Conservation (phyloP, 2,888 invertebrate species). For the Aspidiotus rigidus region DNA sequence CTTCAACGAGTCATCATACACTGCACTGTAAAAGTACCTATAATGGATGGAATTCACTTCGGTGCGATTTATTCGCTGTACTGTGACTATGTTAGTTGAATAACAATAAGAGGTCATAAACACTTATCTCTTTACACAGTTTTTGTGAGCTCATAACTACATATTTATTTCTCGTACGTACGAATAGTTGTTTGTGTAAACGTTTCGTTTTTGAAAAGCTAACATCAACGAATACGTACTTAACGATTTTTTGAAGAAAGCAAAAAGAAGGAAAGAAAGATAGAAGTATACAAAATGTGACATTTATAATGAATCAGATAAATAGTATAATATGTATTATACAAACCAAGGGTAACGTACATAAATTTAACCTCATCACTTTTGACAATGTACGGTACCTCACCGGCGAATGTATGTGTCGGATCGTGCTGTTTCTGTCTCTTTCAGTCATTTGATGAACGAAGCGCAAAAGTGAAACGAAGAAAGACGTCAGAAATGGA, state of each 20-base stretch:
- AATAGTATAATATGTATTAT: constrained; percentile 3
- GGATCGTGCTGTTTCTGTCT: constrained; percentile 1
- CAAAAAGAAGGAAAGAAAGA: not conserved
- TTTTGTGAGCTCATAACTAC: not conserved
- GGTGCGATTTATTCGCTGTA: no score
- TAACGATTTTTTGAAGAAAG: no score
- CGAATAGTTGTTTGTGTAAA: not conserved
- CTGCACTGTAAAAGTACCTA: no score
- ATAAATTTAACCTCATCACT: constrained; percentile 28
- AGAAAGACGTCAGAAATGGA: no score
- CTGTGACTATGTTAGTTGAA: no score
- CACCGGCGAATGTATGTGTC: not conserved
- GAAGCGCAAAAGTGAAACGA: no score
- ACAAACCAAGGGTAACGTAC: not conserved
- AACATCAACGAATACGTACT: no score
- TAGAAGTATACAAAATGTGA: constrained; percentile 4
- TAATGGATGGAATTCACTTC: no score
- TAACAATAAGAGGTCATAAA: not conserved
- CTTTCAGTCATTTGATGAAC: not conserved
- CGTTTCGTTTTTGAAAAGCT: not conserved
- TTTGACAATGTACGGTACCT: constrained; percentile 18
- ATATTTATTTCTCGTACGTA: constrained; percentile 4
- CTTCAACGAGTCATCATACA: no score
- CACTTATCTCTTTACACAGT: not conserved
- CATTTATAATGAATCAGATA: constrained; percentile 14